Conservation (phyloP, 2,113 vertebrate species). For the Centropristis striata region DNA sequence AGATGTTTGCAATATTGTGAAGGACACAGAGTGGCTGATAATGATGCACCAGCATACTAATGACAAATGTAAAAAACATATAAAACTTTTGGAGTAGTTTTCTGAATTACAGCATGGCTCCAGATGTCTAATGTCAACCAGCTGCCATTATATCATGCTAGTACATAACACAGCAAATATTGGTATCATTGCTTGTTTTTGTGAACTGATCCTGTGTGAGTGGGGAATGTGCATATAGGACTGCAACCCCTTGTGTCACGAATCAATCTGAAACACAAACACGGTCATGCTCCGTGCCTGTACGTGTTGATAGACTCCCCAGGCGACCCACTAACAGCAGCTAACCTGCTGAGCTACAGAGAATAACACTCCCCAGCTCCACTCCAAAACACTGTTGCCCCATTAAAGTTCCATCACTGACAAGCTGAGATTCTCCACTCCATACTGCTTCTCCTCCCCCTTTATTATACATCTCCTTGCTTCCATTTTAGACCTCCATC, state of each 20-base stretch:
- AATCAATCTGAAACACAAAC: slow-evolving; percentile 47
- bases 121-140: neutral
- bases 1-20: neutral
- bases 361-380: slow-evolving; percentile 36
- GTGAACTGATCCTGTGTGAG: neutral
- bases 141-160: neutral
- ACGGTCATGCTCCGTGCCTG: slow-evolving; percentile 25
- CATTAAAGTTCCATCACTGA: slow-evolving; percentile 51
- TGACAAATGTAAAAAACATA: no score
- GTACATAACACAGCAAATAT: neutral
- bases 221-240: neutral
- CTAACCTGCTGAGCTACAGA: slow-evolving; percentile 61
- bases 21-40: neutral
- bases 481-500: slow-evolving; percentile 18
- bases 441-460: neutral
- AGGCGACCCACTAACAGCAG: slow-evolving; percentile 37
- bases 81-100: neutral
- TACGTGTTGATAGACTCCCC: slow-evolving; percentile 47
- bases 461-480: slow-evolving; percentile 14
- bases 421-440: slow-evolving; percentile 31
- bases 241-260: slow-evolving; percentile 11
- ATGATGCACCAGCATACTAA: neutral
- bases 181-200: neutral
- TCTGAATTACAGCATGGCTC: neutral
- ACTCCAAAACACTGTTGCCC: slow-evolving; percentile 33